Base-by-base conservation (phyloP, 2,888 invertebrate genomes). In the Cryptocephalus primarius region DNA sequence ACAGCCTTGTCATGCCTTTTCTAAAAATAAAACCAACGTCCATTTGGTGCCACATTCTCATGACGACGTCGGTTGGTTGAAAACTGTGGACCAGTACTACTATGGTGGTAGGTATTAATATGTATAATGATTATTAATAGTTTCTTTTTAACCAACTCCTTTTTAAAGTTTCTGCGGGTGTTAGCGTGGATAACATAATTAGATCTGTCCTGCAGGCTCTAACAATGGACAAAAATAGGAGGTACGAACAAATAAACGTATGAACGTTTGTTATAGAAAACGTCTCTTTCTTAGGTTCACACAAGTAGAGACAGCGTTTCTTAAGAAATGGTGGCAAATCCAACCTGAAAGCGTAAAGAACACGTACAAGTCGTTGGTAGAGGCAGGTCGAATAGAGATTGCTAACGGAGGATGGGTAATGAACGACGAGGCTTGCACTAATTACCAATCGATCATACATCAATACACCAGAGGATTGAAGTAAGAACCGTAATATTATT, bases 41-140 rank as follows among this genome's bases (percentile, higher is more conserved):
- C 91, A 92, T 62, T 69, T 92, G 0, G 76, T 82, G 0, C 76
- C 88, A 0, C 89, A 90, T 60, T 83, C 86, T 0, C 89, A 89
- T 64, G 85, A 88, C 72, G 89, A 90, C 62, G 85, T 88, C 0
- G 89, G 89, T 1, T 90, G 89, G 89, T 73, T 88, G 40, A 85
- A 86, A 67, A 88, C 88, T 0, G 83, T 86, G 3, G 88, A 89
- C 59, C 83, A 88, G 61, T 89, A 88, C 60, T 88, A 80, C 57
- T 83, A 78, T 61, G 82, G 82, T 57, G 76, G 82, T 81, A 56
- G 63, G 36, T 36, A 36, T 36, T 22, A 36, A 36, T 6, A 12
- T 36, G 12, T 12, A n/a, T n/a, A n/a, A n/a, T n/a, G n/a, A n/a
- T n/a, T n/a, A n/a, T n/a, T n/a, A n/a, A n/a, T n/a, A n/a, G n/a